Conservation (phyloP, 64 coral and sea anemone genomes). For the Orbicella faveolata region DNA sequence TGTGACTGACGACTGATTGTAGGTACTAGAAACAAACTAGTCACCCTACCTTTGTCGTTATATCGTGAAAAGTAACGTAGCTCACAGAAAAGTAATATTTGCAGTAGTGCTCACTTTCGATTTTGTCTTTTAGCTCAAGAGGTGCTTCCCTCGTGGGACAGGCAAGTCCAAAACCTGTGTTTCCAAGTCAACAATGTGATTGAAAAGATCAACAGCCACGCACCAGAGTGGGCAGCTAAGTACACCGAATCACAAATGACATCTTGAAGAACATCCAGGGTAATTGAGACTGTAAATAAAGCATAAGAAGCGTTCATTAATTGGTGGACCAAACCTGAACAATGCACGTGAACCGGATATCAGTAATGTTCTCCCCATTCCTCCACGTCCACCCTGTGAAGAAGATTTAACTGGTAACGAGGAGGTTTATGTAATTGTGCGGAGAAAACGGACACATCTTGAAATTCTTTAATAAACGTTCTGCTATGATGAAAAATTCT, state of each 20-base stretch:
- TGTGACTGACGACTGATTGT: too few species aligned
- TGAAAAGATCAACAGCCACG: slow-evolving; percentile 86
- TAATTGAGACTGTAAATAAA: not conserved
- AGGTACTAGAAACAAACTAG: too few species aligned
- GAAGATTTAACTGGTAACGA: too few species aligned
- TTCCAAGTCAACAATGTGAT: slow-evolving; percentile 95
- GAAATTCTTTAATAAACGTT: too few species aligned
- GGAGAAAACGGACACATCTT: too few species aligned
- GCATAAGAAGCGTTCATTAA: not conserved
- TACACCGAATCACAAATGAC: slow-evolving; percentile 78
- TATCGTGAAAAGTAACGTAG: not conserved
- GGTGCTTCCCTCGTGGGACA: slow-evolving; percentile 93
- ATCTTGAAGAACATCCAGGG: not conserved
- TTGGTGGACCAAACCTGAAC: too few species aligned
- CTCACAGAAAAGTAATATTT: not conserved
- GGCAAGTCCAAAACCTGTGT: slow-evolving; percentile 94
- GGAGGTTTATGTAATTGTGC: too few species aligned
- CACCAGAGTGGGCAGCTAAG: slow-evolving; percentile 78
- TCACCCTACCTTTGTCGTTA: too few species aligned
- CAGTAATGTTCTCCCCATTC: too few species aligned
- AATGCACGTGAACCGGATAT: too few species aligned
- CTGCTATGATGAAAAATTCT: too few species aligned
- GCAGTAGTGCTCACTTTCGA: not conserved
- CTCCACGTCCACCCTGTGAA: too few species aligned
- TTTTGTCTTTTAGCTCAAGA: slow-evolving; percentile 80